Base-by-base conservation (phyloP, 2,113 vertebrate genomes). In the Narcine bancroftii region DNA sequence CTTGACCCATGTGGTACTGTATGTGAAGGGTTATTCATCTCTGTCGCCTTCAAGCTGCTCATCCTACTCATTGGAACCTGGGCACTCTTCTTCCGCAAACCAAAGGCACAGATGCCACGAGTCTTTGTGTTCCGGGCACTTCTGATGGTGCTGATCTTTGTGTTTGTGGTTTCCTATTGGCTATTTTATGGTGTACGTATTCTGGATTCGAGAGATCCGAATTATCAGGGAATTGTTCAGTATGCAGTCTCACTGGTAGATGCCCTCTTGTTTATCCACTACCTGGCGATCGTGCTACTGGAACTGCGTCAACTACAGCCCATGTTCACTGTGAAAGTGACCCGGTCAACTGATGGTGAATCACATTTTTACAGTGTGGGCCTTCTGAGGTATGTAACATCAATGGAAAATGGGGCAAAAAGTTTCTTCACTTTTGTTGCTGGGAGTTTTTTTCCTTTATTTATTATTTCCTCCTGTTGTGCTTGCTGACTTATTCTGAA, bases 81-180 rank as follows among this genome's bases (percentile, higher is more conserved):
- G 98, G 98, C 98, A 0, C 95, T 99, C 76, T 99, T 99, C 0
- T 97, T 98, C 93, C 97, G 98, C 21, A 96, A 95, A 0, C 96
- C 96, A 24, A 96, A 96, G 9, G 97, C 97, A 5, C 95, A 96
- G 81, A 94, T 98, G 93, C 98, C 98, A 0, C 95, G 98, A 10
- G 95, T 99, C 79, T 97, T 98, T 6, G 97, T 98, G 93, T 98
- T 98, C 93, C 97, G 97, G 24, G 97, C 97, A 93, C 96, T 99
- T 17, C 94, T 99, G 73, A 93, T 97, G 94, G 96, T 98, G 71
- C 98, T 99, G 50, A 97, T 98, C 0, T 97, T 99, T 33, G 96
- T 99, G 19, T 97, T 98, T 42, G 97, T 98, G 92, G 96, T 98
- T 92, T 99, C 98, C 94, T 99, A 99, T 94, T 99, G 98, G 98